Evolutionary conservation across 1,140 invertebrate species (phyloP), one percentile per base, ranked within the genome.

Genomic region (Drosophila kikkawai): DNA sequence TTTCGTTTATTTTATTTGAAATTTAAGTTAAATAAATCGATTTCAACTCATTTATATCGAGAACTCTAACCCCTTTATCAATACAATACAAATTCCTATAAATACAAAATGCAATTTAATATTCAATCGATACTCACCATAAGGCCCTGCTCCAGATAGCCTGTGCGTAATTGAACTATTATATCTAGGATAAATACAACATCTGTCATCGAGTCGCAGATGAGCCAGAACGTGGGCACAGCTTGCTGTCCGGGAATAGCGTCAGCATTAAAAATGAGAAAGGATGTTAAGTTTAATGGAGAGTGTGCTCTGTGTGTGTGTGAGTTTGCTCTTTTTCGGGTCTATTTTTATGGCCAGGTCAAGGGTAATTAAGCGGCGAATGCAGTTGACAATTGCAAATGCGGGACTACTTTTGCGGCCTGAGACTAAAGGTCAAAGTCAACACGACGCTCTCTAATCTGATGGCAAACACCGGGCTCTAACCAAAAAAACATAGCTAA

Each of bases 91-190:
- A 44, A 44, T 42, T 9, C n/a, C 1, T 44, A 48, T 29, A 48
- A 48, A 48, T 48, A 48, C 7, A 13, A 2, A 48, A 8, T 9
- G 1, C 7, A 15, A 15, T 48, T 15, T 8, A 48, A 48, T 15
- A 50, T 50, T 50, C 51, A 57, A 84, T 95, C 97, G 95, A 98
- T 97, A 75, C 87, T 84, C 83, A 96, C 97, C 96, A 98, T 98
- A 8, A 98, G 94, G 13, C 98, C 98, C 92, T 99, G 97, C 92
- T 99, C 98, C 66, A 99, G 94, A 92, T 99, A 99, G n/a, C 98
- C 98, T 34, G 98, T 99, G 50, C 98, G 94, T 80, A 99, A 96
- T 93, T 99, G 98, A 41, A 99, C 96, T 22, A 95, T 94, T 51
- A 99, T 96, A 93, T 99, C 98, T 34, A 97, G 83, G 19, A 98